Conservation (phyloP, 1,140 invertebrate species). For the Solenopsis fugax region DNA sequence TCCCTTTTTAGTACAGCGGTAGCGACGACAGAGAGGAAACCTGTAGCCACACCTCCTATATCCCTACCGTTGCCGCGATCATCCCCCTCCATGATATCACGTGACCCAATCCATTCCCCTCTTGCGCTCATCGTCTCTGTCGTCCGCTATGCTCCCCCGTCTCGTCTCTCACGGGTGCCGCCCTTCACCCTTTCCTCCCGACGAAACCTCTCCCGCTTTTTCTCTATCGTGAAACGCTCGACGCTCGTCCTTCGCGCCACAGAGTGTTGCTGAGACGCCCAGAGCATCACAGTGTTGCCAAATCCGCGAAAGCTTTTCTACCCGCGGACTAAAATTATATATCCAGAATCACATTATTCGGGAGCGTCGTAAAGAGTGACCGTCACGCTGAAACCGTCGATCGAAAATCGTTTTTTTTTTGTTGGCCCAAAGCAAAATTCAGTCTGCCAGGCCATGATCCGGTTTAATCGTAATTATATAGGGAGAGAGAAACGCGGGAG, state of each 20-base stretch:
- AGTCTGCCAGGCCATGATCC: constrained; percentile 47
- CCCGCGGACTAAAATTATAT: constrained; percentile 65
- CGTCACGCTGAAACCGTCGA: constrained; percentile 43
- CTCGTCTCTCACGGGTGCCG: constrained; percentile 74
- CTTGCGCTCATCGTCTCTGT: constrained; percentile 63
- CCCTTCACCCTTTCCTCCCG: constrained; percentile 75
- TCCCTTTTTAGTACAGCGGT: background rate
- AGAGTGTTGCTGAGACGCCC: constrained; percentile 75
- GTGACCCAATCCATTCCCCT: constrained; percentile 48
- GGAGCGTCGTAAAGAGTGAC: constrained; percentile 58
- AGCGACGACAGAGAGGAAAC: constrained; percentile 65
- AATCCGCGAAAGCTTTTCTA: constrained; percentile 74
- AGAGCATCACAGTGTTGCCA: constrained; percentile 76
- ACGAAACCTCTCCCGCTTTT: constrained; percentile 68
- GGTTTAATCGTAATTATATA: constrained; percentile 64
- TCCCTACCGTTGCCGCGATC: constrained; percentile 30
- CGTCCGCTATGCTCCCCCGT: constrained; percentile 60
- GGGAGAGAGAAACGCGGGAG: constrained; percentile 43
- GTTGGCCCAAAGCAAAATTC: constrained; percentile 46
- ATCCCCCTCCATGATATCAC: constrained; percentile 45
- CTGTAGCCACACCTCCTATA: constrained; percentile 69
- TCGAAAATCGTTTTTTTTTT: constrained; percentile 51
- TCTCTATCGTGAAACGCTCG: constrained; percentile 57
- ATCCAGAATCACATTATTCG: constrained; percentile 68
- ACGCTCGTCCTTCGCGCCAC: constrained; percentile 73